Conservation (phyloP, 2,888 invertebrate genomes). For the Epicampocera succincta region DNA sequence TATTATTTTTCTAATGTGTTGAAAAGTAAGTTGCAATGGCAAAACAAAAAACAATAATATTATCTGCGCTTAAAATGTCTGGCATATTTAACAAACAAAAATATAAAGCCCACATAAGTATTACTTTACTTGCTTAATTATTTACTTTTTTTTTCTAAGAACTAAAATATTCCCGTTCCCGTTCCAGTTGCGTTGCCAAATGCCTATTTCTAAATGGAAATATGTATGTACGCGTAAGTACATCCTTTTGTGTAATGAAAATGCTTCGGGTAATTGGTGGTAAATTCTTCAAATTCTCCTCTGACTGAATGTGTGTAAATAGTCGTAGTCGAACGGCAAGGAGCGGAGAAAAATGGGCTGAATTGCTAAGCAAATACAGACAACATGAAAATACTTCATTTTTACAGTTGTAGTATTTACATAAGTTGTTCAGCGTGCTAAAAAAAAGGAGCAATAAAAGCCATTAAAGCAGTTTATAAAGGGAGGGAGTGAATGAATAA, state of each 20-base stretch:
- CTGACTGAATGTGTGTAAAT: neutral
- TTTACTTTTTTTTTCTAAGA: slow-evolving; percentile 23
- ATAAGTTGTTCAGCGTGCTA: slow-evolving; percentile 20
- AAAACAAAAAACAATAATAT: neutral
- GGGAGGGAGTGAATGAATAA: slow-evolving; percentile 26
- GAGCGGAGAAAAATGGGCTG: slow-evolving; percentile 17
- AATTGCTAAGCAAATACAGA: slow-evolving; percentile 43
- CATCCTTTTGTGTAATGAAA: slow-evolving; percentile 25
- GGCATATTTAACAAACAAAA: slow-evolving; percentile 14
- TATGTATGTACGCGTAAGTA: neutral
- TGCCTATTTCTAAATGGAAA: slow-evolving; percentile 41
- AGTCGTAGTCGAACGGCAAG: neutral
- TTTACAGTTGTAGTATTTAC: slow-evolving; percentile 7
- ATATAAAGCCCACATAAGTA: slow-evolving; percentile 39
- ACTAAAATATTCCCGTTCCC: neutral
- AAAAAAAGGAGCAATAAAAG: slow-evolving; percentile 26
- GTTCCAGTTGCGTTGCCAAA: neutral
- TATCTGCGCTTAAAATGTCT: slow-evolving; percentile 25
- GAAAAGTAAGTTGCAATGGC: neutral
- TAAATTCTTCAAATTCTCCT: slow-evolving; percentile 33
- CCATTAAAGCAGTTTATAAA: neutral
- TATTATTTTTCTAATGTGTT: too few species aligned
- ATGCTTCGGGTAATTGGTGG: slow-evolving; percentile 40
- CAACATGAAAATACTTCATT: slow-evolving; percentile 44
- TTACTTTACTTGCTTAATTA: slow-evolving; percentile 47